Evolutionary conservation across 2,797 vertebrate species (phyloP), one percentile per base, ranked within the genome.

Genomic region (Alauda arvensis): DNA sequence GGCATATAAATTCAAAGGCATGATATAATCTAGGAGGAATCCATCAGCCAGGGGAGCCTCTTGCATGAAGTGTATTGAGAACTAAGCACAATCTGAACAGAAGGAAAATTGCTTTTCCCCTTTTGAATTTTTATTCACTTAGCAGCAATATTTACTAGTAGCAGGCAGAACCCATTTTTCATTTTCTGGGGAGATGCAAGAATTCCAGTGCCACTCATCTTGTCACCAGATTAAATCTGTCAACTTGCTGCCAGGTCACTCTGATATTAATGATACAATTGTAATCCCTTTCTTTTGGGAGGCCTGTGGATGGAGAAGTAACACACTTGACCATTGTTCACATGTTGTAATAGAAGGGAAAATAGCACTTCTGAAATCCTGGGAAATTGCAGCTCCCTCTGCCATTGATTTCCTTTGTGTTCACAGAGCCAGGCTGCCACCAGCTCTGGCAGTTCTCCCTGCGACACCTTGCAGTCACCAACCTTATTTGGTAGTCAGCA

Each of bases 41-140:
- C 90, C 90, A 92, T 96, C 94, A 94, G 82, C 79, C 45, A 49
- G 61, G 67, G 86, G 71, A 91, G 67, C 89, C 89, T 94, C 93
- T 90, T 93, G 92, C 90, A 68, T 87, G 84, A 94, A 92, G 92
- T 83, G 77, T 87, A 94, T 93, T 92, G 90, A 95, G 91, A 91
- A 78, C 83, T 85, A 89, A 93, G 90, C 88, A 90, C 92, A 91
- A 91, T 93, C 85, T 91, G 91, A 90, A 92, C 91, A 82, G 87
- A 92, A 93, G 87, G 94, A 87, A 96, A 96, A 96, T 95, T 95
- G 93, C 94, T 95, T 95, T 94, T 93, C 91, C 92, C 82, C 79
- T 89, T 93, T 93, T 93, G 92, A 95, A 94, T 96, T 96, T 95
- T 95, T 94, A 94, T 94, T 95, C 93, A 94, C 92, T 95, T 95